Evolutionary conservation across 2,113 vertebrate species (phyloP).

Genomic region (Forbesichthys agassizii): DNA sequence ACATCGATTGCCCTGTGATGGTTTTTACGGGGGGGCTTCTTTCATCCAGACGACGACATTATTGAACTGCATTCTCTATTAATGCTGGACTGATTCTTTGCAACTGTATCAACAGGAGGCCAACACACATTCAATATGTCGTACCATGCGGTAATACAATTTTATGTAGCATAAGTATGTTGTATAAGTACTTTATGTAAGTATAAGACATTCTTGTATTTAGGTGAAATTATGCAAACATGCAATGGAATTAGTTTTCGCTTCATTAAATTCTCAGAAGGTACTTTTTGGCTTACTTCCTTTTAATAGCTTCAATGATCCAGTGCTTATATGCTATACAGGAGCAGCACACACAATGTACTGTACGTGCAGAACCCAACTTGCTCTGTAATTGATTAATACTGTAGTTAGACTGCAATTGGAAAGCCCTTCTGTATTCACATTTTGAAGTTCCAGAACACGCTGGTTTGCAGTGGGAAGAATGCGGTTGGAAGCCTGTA

Average conservation of each 20-base stretch:
- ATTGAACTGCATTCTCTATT: constrained; percentile 70
- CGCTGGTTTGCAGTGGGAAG: constrained; percentile 47
- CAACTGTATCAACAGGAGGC: constrained; percentile 64
- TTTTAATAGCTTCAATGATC: constrained; percentile 7
- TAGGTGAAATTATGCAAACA: constrained; percentile 7
- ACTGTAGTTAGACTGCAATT: constrained; percentile 66
- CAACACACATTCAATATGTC: constrained; percentile 50
- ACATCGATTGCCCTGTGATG: constrained; percentile 78
- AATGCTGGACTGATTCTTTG: constrained; percentile 65
- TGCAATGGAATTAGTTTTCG: constrained; percentile 38
- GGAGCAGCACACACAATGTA: constrained; percentile 36
- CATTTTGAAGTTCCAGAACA: constrained; percentile 48
- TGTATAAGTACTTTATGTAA: too few relatives aligned
- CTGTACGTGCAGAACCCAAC: constrained; percentile 47
- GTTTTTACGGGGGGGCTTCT: constrained; percentile 71
- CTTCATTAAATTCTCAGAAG: not conserved
- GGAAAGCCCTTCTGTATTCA: constrained; percentile 50
- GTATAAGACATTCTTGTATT: constrained; percentile 15
- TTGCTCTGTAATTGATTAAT: constrained; percentile 72
- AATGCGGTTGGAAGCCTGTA: constrained; percentile 51
- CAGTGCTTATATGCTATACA: constrained; percentile 37
- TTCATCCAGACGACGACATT: constrained; percentile 75
- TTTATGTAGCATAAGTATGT: not conserved
- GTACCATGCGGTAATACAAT: constrained; percentile 8
- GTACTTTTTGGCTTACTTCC: not conserved